Percentiles rank a stretch among this genome's conserved stretches.
Evolutionary conservation across 2,888 invertebrate genomes (phyloP).

Genomic region (Dascillus cervinus): DNA sequence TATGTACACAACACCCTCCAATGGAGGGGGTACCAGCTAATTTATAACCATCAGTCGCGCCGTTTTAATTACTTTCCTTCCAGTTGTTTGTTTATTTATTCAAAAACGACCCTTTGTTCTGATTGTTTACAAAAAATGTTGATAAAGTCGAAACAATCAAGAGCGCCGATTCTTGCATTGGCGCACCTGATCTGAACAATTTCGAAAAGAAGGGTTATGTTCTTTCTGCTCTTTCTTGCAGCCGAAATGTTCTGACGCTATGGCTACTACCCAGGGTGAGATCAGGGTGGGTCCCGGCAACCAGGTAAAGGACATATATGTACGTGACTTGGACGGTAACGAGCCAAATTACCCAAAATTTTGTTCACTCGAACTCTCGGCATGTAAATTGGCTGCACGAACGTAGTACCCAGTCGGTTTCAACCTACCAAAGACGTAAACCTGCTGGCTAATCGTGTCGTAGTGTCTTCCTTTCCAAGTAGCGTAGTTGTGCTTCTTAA

Average conservation of each 20-base stretch:
- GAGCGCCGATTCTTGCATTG: too few relatives aligned
- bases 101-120: too few relatives aligned
- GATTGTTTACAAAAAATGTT: too few relatives aligned
- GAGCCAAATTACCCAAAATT: too few relatives aligned
- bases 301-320: constrained; percentile 64
- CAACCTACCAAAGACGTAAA: constrained; percentile 26
- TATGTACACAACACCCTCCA: constrained; percentile 31
- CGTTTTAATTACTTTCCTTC: too few relatives aligned
- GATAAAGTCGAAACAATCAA: too few relatives aligned
- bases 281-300: constrained; percentile 71
- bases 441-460: constrained; percentile 12
- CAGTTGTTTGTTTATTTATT: too few relatives aligned
- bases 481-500: background rate
- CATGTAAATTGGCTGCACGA: constrained; percentile 23
- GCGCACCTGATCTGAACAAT: too few relatives aligned
- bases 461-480: background rate
- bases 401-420: constrained; percentile 19
- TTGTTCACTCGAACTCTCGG: too few relatives aligned
- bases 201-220: too few relatives aligned
- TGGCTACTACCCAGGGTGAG: constrained; percentile 68
- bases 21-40: constrained; percentile 30
- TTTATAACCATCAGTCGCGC: constrained; percentile 33
- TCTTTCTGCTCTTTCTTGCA: background rate
- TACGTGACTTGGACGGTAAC: constrained; percentile 54
- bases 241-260: constrained; percentile 10